Conservation (phyloP, 2,888 invertebrate genomes). For the Sphaerophoria rueppellii region DNA sequence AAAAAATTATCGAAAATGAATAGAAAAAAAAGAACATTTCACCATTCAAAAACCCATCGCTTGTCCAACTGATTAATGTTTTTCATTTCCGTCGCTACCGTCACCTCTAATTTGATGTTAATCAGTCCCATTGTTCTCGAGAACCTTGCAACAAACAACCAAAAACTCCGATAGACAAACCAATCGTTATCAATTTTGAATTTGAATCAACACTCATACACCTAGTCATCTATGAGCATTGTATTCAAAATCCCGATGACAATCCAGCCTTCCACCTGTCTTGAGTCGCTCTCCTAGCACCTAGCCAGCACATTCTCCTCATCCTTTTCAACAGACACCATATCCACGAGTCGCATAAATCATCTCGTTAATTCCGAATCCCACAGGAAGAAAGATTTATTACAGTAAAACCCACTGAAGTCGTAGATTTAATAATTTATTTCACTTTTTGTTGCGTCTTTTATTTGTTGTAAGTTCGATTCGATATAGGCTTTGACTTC, state of each 20-base stretch:
- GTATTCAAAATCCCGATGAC: conserved; percentile 36
- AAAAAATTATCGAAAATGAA: not conserved
- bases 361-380: conserved; percentile 68
- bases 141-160: not conserved
- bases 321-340: not conserved
- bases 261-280: conserved; percentile 48
- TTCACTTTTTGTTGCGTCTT: conserved; percentile 1
- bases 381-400: conserved; percentile 66
- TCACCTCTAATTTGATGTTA: conserved; percentile 41
- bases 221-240: conserved; percentile 13
- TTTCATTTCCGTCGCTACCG: conserved; percentile 29
- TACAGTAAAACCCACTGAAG: conserved; percentile 67
- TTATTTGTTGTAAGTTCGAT: not conserved
- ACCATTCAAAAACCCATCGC: not conserved
- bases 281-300: not conserved
- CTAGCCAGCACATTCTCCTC: conserved; percentile 50
- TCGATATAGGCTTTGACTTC: not conserved
- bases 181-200: not conserved
- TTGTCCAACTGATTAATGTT: conserved; percentile 10
- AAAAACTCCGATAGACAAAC: not conserved
- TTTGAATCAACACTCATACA: conserved; percentile 46
- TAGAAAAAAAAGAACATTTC: not conserved
- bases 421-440: conserved; percentile 50
- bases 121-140: conserved; percentile 27
- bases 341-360: conserved; percentile 51